These are phyloP conservation scores for Oxygymnocypris stewartii DNA, from an alignment of 2,113 vertebrate genomes.

Conservation along the genomic window DNA sequence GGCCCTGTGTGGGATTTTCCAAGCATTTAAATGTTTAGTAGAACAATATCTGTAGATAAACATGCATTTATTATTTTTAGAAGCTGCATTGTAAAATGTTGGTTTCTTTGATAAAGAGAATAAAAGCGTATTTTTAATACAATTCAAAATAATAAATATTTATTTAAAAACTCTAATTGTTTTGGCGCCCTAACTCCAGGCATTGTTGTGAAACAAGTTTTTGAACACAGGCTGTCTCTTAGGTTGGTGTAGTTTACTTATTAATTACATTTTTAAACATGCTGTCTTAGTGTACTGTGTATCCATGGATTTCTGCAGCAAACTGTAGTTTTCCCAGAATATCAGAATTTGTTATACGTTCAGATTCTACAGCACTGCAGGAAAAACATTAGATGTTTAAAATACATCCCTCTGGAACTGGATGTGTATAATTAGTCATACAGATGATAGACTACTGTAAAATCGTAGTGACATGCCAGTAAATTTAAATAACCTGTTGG, in stretches of 20 bases:
- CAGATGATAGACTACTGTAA: conserved; percentile 38
- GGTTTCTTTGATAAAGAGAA: not conserved
- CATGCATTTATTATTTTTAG: not conserved
- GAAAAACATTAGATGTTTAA: not conserved
- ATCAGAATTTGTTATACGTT: not conserved
- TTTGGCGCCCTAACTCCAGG: not conserved
- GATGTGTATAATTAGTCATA: conserved; percentile 36
- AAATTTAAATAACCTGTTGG: conserved; percentile 25
- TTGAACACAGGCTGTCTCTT: not conserved
- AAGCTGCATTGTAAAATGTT: not conserved
- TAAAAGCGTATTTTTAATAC: not conserved
- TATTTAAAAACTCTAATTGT: not conserved
- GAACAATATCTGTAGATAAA: not conserved
- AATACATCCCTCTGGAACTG: conserved; percentile 26
- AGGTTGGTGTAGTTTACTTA: not conserved
- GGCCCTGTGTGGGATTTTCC: too few relatives aligned
- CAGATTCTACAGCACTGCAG: not conserved
- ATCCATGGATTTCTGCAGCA: not conserved
- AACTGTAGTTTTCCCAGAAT: not conserved
- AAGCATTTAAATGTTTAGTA: not conserved
- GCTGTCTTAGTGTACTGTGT: not conserved
- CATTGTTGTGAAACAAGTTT: not conserved
- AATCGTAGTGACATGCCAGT: conserved; percentile 31
- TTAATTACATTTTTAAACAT: not conserved
- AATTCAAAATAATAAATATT: not conserved